Evolutionary conservation across 2,113 vertebrate species (phyloP).

Genomic region (Sander vitreus): DNA sequence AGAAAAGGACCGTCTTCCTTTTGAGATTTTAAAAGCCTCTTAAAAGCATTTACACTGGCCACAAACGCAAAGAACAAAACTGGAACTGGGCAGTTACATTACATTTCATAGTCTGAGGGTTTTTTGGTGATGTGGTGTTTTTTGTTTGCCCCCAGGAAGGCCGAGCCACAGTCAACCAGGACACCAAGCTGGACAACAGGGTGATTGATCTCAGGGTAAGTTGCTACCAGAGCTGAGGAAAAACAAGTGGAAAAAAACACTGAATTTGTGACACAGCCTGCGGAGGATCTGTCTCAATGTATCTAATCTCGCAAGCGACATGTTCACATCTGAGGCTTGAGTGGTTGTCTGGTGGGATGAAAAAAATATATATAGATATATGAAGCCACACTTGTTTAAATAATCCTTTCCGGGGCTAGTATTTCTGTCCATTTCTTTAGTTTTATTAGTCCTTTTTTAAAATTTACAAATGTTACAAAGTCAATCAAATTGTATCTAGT

Average conservation of each 20-base stretch:
- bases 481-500: not conserved
- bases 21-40: slow-evolving; percentile 6
- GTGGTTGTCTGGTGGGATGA: not conserved
- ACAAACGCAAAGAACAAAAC: not conserved
- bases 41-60: not conserved
- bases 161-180: slow-evolving; percentile 98
- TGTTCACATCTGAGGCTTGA: slow-evolving; percentile 2
- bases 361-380: not conserved
- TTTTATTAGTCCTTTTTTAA: not conserved
- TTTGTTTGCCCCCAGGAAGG: slow-evolving; percentile 87
- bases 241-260: not conserved
- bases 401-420: not conserved
- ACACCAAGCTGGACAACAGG: slow-evolving; percentile 98
- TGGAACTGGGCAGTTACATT: not conserved
- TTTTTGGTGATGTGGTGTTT: slow-evolving; percentile 38
- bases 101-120: slow-evolving; percentile 34
- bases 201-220: slow-evolving; percentile 98
- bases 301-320: slow-evolving; percentile 5
- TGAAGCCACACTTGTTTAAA: not conserved
- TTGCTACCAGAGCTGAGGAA: not conserved
- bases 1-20: slow-evolving; percentile 1
- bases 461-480: not conserved
- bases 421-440: not conserved
- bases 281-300: not conserved
- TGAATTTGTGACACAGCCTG: not conserved